A percentile compares a stretch with the other conserved stretches of the same genome.
These are phyloP conservation scores for Patella ulyssiponensis DNA, from an alignment of 2,888 invertebrate genomes.

Conservation along the genomic window DNA sequence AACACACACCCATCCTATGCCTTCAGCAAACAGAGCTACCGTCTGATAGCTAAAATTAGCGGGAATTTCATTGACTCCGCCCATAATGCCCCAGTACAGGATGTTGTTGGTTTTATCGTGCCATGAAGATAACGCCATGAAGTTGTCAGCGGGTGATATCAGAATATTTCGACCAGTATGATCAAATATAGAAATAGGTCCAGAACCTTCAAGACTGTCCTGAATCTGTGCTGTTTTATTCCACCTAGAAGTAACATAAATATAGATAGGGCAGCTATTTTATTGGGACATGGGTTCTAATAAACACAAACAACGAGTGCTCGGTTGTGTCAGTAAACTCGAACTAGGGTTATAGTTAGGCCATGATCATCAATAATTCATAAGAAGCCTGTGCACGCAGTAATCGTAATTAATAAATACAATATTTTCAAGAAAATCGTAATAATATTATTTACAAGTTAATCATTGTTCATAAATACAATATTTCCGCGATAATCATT, in stretches of 20 bases:
- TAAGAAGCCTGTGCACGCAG: neutral
- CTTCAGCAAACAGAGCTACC: conserved; percentile 31
- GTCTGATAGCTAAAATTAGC: conserved; percentile 44
- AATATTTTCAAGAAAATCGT: too few relatives aligned
- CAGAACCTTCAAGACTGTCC: conserved; percentile 48
- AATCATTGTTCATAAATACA: too few relatives aligned
- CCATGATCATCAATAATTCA: neutral
- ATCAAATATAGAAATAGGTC: conserved; percentile 54
- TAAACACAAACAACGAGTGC: too few relatives aligned
- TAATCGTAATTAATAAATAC: too few relatives aligned
- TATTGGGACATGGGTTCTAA: too few relatives aligned
- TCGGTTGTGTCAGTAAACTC: too few relatives aligned
- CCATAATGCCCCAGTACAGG: conserved; percentile 56
- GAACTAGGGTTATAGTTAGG: neutral
- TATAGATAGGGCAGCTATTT: neutral
- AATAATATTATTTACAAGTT: too few relatives aligned
- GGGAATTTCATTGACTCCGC: conserved; percentile 50
- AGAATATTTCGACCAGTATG: conserved; percentile 43
- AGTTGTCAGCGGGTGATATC: conserved; percentile 49
- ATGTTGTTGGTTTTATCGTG: conserved; percentile 36
- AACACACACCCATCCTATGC: conserved; percentile 52
- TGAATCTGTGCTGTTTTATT: conserved; percentile 30
- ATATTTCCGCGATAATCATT: too few relatives aligned
- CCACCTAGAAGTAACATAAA: conserved; percentile 32
- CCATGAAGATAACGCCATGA: conserved; percentile 48